Evolutionary conservation across 2,888 invertebrate species (phyloP).

Genomic region (Choristoneura rosaceana): DNA sequence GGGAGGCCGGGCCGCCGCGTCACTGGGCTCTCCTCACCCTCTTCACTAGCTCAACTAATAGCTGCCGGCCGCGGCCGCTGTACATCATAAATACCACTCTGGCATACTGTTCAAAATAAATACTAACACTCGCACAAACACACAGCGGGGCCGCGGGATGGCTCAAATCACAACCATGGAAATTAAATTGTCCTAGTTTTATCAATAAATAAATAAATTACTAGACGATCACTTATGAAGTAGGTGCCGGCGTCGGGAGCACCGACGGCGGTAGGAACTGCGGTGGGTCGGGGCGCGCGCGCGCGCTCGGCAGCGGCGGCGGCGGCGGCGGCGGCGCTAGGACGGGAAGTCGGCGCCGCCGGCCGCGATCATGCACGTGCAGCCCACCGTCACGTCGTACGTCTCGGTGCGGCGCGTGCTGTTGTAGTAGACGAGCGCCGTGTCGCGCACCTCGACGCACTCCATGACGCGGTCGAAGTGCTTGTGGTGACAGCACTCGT

Average conservation of each 20-base stretch:
- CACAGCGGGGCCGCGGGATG: conserved; percentile 18
- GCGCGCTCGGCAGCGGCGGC: conserved; percentile 21
- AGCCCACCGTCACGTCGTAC: conserved; percentile 71
- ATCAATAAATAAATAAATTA: conserved; percentile 47
- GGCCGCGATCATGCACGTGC: conserved; percentile 71
- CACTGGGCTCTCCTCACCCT: background rate
- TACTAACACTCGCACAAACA: conserved; percentile 37
- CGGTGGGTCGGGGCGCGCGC: conserved; percentile 29
- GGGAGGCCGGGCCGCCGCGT: background rate
- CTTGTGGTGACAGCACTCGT: conserved; percentile 72
- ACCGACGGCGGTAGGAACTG: conserved; percentile 43
- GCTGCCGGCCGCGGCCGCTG: conserved; percentile 21
- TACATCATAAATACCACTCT: background rate
- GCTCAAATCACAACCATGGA: conserved; percentile 48
- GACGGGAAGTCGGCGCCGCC: conserved; percentile 48
- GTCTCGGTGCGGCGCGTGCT: conserved; percentile 45
- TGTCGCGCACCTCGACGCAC: conserved; percentile 76
- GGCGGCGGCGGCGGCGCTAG: conserved; percentile 44
- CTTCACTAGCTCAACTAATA: background rate
- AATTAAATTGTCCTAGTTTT: conserved; percentile 43
- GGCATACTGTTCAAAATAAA: conserved; percentile 27
- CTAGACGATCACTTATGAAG: conserved; percentile 23
- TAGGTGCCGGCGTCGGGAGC: conserved; percentile 19
- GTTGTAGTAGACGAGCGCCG: conserved; percentile 70
- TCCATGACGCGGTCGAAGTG: conserved; percentile 64